Evolutionary conservation across 2,888 invertebrate genomes (phyloP), one percentile per base, ranked within the genome.

Genomic region (Cephus pygmeus): DNA sequence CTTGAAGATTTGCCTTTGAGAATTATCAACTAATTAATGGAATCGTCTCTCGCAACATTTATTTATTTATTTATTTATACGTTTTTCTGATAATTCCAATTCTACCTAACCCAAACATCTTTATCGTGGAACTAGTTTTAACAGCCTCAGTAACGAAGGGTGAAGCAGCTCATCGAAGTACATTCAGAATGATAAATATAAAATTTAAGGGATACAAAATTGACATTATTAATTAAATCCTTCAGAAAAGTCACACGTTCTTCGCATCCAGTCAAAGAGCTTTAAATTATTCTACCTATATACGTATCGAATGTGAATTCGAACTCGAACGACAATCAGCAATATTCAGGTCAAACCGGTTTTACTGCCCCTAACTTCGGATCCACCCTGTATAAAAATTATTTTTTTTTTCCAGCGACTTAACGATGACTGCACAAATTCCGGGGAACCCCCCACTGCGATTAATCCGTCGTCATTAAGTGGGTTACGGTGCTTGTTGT

Each of bases 401-500:
- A 36, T 36, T 40, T 40, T 31, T 69, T n/a, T 69, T 31, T 34
- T 11, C 71, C 71, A 71, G 12, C 71, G 31, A 71, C 69, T 68
- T 40, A 33, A 76, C 76, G 85, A 85, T 85, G 85, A 85, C 81
- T 79, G 69, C 30, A 83, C 84, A 75, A 80, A 85, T 85, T 85
- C 85, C 85, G 68, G 23, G 75, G 79, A 78, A 75, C 75, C 76
- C 78, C 80, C 79, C 80, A 34, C 56, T 71, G 56, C 74, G 36
- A 69, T 77, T 35, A 15, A 68, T 33, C 34, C 56, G 31, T 73
- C 35, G 40, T 30, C 34, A 34, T 33, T 34, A 85, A 86, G 83
- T 84, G 68, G 86, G 83, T 85, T 84, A 85, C 80, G 79, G 40
- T 83, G 83, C 81, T 79, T 69, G 74, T 40, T 69, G 80, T 78